These are phyloP conservation scores for Drosophila chauvacae DNA, from an alignment of 1,140 invertebrate species.

Conservation along the genomic window DNA sequence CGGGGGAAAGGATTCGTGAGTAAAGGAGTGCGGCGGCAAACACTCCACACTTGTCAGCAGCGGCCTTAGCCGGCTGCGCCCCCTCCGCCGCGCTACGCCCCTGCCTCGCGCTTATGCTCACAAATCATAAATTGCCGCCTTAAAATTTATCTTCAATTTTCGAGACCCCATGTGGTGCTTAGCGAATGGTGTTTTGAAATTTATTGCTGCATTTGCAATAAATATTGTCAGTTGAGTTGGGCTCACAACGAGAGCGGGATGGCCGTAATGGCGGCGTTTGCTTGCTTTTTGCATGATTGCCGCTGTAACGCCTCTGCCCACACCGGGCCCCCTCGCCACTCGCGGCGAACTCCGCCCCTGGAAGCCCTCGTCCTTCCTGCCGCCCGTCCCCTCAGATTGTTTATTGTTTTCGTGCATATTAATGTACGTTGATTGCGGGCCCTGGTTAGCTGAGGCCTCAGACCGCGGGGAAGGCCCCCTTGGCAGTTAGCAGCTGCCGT, in stretches of 20 bases:
- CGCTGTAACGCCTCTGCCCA: slow-evolving; percentile 77
- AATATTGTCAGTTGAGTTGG: slow-evolving; percentile 81
- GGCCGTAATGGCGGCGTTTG: slow-evolving; percentile 65
- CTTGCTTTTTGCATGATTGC: slow-evolving; percentile 73
- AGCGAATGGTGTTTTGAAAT: slow-evolving; percentile 85
- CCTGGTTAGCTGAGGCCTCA: slow-evolving; percentile 27
- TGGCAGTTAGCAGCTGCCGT: slow-evolving; percentile 79
- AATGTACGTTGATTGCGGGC: slow-evolving; percentile 81
- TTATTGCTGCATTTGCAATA: slow-evolving; percentile 85
- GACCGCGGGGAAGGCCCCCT: slow-evolving; percentile 7
- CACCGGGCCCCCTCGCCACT: slow-evolving; percentile 23
- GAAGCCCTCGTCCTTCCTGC: slow-evolving; percentile 15
- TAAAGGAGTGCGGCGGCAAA: slow-evolving; percentile 79
- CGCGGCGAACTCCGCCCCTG: slow-evolving; percentile 3
- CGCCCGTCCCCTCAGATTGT: slow-evolving; percentile 52
- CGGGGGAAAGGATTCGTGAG: slow-evolving; percentile 42
- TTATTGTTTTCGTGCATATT: slow-evolving; percentile 84
- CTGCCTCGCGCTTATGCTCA: slow-evolving; percentile 77
- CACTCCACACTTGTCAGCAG: slow-evolving; percentile 81
- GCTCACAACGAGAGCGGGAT: slow-evolving; percentile 19
- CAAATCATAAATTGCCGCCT: slow-evolving; percentile 85
- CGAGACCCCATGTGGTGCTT: slow-evolving; percentile 84
- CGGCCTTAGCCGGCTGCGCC: slow-evolving; percentile 22
- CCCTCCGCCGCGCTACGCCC: neutral
- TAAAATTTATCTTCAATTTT: slow-evolving; percentile 85